Base-by-base conservation (phyloP, 2,113 vertebrate species). In the Coregonus clupeaformis region DNA sequence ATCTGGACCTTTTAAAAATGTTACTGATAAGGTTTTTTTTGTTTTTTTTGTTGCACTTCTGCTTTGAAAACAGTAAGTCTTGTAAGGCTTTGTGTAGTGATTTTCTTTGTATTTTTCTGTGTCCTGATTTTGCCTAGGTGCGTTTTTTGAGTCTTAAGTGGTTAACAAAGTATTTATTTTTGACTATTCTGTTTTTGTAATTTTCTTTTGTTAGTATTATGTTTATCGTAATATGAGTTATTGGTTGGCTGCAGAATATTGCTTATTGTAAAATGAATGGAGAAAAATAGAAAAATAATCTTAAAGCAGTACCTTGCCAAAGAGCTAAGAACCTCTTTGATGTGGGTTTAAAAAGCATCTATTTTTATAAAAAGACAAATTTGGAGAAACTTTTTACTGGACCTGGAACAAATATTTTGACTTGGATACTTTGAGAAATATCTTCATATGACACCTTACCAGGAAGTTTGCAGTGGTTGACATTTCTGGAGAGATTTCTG, bases 371-470 rank as follows among this genome's bases (percentile, higher is more conserved):
- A 92, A 93, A 93, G 87, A 94, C 94, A 95, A 97, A 97, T 96
- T 98, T 96, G 96, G 95, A 97, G 93, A 97, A 97, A 96, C 96
- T 98, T 98, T 98, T 98, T 99, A 98, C 96, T 95, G 96, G 95
- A 97, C 95, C 95, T 97, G 96, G 95, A 97, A 96, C 95, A 98
- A 98, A 96, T 98, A 99, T 99, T 99, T 98, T 99, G 96, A 98
- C 96, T 97, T 98, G 95, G 96, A 96, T 97, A 97, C 95, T 98
- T 97, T 97, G 95, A 96, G 92, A 98, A 96, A 97, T 96, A 95
- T 97, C 96, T 98, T 97, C 96, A 90, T 99, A 96, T 94, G 94
- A 97, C 95, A 97, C 94, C 96, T 96, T 97, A 94, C 94, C 96
- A 96, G 95, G 95, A 96, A 95, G 95, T 95, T 95, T 95, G 94